Evolutionary conservation across 2,113 vertebrate species (phyloP).

Genomic region (cattle (Bos taurus)): ARS-UCD2.0 NC_037355.1:1071001-1071500

Average conservation of each 20-base stretch:
- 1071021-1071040: not conserved
- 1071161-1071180: not conserved
- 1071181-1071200: not conserved
- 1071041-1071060: not conserved
- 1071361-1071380: not conserved
- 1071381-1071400: not conserved
- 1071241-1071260: not conserved
- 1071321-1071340: not conserved
- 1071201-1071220: rapidly evolving
- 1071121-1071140: not conserved
- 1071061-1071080: not conserved
- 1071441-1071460: not conserved
- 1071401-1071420: not conserved
- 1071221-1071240: not conserved
- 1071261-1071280: not conserved
- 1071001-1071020: not conserved
- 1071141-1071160: not conserved
- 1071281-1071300: not conserved
- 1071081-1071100: not conserved
- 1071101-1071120: not conserved
- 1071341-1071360: not conserved
- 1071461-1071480: not conserved
- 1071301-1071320: not conserved
- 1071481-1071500: not conserved
- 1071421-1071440: not conserved